These are phyloP conservation scores for Chelonia mydas DNA, from an alignment of 2,797 vertebrate genomes.

Conservation along the genomic window DNA sequence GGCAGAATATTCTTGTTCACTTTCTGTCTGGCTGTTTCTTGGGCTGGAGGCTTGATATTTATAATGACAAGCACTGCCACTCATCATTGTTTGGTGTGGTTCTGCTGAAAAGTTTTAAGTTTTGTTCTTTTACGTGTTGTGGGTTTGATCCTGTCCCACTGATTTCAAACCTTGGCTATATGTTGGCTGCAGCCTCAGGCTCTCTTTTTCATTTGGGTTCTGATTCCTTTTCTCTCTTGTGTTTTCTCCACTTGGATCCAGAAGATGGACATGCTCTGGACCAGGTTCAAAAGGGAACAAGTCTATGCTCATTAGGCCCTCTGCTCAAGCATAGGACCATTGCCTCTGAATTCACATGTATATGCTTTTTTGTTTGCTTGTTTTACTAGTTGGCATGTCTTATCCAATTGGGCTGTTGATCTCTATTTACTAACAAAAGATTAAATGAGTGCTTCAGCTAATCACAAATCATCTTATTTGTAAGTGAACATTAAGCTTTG, in stretches of 20 bases:
- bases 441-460: background rate
- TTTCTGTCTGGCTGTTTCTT: background rate
- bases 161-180: background rate
- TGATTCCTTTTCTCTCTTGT: background rate
- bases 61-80: background rate
- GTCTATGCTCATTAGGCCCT: background rate
- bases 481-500: background rate
- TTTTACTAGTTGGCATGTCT: background rate
- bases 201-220: background rate
- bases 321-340: background rate
- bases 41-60: background rate
- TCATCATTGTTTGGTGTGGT: background rate
- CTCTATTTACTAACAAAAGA: conserved; percentile 5
- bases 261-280: background rate
- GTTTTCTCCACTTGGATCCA: background rate
- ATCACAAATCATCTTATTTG: background rate
- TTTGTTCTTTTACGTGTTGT: background rate
- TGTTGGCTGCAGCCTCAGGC: background rate
- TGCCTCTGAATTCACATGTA: conserved; percentile 13
- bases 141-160: background rate
- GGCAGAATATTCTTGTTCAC: background rate
- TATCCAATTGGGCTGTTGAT: background rate
- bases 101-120: background rate
- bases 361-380: background rate
- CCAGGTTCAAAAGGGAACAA: background rate